Percentiles rank a stretch among this genome's conserved stretches.
These are phyloP conservation scores for Chouioia cunea DNA, from an alignment of 2,888 invertebrate genomes.

Conservation along the genomic window DNA sequence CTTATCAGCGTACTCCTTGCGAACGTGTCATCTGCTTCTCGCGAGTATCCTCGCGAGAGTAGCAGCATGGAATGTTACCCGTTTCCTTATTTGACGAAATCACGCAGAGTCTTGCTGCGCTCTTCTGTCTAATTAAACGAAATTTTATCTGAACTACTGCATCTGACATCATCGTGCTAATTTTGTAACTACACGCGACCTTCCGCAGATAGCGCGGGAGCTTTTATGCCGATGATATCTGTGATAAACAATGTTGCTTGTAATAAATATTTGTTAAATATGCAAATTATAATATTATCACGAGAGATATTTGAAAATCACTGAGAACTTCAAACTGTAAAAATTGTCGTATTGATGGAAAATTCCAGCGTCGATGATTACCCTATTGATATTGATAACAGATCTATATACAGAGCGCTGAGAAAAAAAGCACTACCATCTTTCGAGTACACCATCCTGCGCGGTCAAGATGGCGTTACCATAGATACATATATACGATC, in stretches of 20 bases:
- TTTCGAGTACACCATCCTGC: conserved; percentile 55
- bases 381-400: conserved; percentile 45
- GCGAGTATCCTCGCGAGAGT: conserved; percentile 33
- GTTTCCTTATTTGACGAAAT: conserved; percentile 23
- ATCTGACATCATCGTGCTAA: conserved; percentile 28
- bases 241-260: too few species aligned
- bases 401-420: conserved; percentile 34
- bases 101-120: conserved; percentile 7
- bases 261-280: too few species aligned
- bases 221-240: not conserved
- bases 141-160: conserved; percentile 44
- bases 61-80: not conserved
- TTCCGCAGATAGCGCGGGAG: not conserved
- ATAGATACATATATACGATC: conserved; percentile 25
- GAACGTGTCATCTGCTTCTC: conserved; percentile 67
- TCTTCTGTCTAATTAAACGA: conserved; percentile 39
- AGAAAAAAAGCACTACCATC: conserved; percentile 35
- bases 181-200: conserved; percentile 37
- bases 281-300: too few species aligned
- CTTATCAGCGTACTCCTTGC: conserved; percentile 51
- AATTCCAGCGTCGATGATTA: conserved; percentile 33
- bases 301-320: not conserved
- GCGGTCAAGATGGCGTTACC: conserved; percentile 54
- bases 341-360: not conserved
- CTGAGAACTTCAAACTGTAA: not conserved